A percentile compares a stretch with the other conserved stretches of the same genome.
Evolutionary conservation across 2,888 invertebrate genomes (phyloP).

Genomic region (Camptogramma bilineatum): DNA sequence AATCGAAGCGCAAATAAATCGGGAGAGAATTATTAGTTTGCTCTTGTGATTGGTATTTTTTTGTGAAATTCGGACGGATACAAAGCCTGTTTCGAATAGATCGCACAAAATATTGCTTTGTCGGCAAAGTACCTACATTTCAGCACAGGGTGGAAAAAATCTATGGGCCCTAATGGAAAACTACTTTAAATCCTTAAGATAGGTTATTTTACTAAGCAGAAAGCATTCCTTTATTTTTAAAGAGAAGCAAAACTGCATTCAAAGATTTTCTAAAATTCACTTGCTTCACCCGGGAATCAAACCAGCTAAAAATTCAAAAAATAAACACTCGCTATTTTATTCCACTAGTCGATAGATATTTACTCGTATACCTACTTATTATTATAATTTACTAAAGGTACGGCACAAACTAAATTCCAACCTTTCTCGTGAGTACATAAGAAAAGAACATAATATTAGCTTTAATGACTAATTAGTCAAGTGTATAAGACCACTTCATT

Average conservation of each 20-base stretch:
- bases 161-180: too few relatives aligned
- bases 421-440: not conserved
- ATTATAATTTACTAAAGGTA: too few relatives aligned
- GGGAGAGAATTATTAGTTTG: conserved; percentile 41
- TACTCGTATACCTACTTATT: too few relatives aligned
- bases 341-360: too few relatives aligned
- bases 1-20: conserved; percentile 43
- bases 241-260: too few relatives aligned
- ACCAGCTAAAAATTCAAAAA: too few relatives aligned
- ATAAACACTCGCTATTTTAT: too few relatives aligned
- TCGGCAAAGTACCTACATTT: not conserved
- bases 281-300: too few relatives aligned
- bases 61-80: conserved; percentile 23
- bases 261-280: too few relatives aligned
- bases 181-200: not conserved
- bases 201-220: too few relatives aligned
- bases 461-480: conserved; percentile 78
- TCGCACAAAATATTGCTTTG: conserved; percentile 19
- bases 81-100: conserved; percentile 24
- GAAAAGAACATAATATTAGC: not conserved
- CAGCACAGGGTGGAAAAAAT: too few relatives aligned
- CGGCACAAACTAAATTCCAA: not conserved
- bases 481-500: conserved; percentile 77
- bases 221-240: too few relatives aligned
- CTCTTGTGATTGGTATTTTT: conserved; percentile 38